phyloP scores from a whole-genome alignment of 2,113 vertebrate species.

The Pelusios castaneus region DNA sequence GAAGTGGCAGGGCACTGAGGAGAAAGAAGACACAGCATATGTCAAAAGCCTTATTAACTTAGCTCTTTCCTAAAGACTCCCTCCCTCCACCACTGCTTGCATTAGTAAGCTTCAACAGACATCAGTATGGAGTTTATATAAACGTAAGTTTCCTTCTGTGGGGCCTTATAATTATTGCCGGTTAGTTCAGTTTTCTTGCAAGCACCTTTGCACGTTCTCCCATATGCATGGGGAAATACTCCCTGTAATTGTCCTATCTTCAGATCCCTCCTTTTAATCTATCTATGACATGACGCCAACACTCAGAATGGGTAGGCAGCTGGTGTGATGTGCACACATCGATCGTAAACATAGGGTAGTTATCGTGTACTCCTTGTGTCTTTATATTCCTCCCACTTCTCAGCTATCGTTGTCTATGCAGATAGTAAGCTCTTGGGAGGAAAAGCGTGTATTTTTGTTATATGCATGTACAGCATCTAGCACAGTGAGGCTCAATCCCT shows the following conservation, averaged over 20 bases:
- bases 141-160: not conserved
- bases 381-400: conserved; percentile 6
- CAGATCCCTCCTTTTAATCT: not conserved
- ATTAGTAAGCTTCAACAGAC: not conserved
- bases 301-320: fast-evolving
- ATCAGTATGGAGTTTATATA: not conserved
- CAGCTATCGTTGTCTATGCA: not conserved
- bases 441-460: not conserved
- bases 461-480: not conserved
- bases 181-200: not conserved
- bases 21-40: not conserved
- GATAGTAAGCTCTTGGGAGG: not conserved
- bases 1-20: not conserved
- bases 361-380: not conserved
- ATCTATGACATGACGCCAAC: fast-evolving
- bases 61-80: not conserved
- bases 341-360: not conserved
- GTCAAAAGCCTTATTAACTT: not conserved
- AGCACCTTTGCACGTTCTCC: not conserved
- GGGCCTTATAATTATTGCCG: fast-evolving
- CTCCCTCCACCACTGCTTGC: not conserved
- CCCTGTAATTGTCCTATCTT: not conserved
- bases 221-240: not conserved
- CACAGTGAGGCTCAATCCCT: not conserved
- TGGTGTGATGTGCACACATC: fast-evolving